These are phyloP conservation scores for Argyresthia goedartella DNA, from an alignment of 2,888 invertebrate genomes.

Conservation along the genomic window DNA sequence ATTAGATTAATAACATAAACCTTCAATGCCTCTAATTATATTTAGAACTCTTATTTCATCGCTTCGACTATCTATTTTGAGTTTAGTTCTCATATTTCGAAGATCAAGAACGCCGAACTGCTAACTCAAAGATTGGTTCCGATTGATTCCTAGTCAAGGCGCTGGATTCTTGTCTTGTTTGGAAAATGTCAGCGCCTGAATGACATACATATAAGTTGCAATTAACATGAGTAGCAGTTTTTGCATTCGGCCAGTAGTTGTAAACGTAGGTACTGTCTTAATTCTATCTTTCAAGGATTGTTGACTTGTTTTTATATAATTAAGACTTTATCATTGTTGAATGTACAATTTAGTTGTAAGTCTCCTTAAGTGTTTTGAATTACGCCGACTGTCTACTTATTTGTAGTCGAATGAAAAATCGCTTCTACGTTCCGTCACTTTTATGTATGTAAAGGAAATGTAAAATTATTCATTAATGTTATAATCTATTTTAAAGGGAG, in stretches of 20 bases:
- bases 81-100: too few species aligned
- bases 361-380: conserved; percentile 56
- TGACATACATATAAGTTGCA: too few species aligned
- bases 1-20: not conserved
- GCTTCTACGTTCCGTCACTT: conserved; percentile 40
- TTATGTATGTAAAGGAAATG: conserved; percentile 27
- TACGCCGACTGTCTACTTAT: conserved; percentile 39
- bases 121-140: too few species aligned
- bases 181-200: too few species aligned
- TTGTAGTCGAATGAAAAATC: conserved; percentile 6
- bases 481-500: conserved; percentile 53
- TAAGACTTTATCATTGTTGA: conserved; percentile 29
- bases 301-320: conserved; percentile 48
- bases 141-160: too few species aligned
- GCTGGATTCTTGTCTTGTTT: too few species aligned
- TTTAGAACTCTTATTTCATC: not conserved
- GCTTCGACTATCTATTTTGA: too few species aligned
- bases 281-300: conserved; percentile 13
- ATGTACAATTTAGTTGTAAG: conserved; percentile 47
- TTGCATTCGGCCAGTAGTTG: not conserved
- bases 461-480: conserved; percentile 45
- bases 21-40: conserved; percentile 1
- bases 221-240: too few species aligned
- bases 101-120: too few species aligned
- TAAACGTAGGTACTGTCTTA: not conserved